phyloP scores from a whole-genome alignment of 1,140 invertebrate genomes.

The Drosophila kepulauana region DNA sequence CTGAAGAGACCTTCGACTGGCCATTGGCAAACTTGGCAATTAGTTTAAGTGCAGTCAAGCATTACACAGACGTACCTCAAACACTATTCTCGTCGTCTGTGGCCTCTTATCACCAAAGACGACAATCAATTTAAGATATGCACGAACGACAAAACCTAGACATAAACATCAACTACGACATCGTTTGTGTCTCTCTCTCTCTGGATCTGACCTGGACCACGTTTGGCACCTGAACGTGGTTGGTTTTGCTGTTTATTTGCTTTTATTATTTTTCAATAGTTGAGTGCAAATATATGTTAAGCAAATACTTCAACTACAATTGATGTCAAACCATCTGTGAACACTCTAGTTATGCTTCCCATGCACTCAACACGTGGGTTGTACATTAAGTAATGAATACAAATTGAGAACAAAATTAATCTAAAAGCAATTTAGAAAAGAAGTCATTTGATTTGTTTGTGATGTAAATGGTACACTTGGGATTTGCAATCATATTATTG shows the following conservation, averaged over 20 bases:
- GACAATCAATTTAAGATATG: conserved; percentile 33
- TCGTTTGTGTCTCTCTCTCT: neutral
- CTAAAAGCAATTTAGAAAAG: neutral
- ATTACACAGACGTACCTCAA: conserved; percentile 1
- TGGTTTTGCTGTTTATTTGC: too few species aligned
- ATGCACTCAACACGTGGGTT: neutral
- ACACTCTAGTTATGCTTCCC: conserved; percentile 14
- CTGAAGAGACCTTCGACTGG: conserved; percentile 5
- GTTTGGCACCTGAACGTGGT: neutral
- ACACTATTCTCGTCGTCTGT: conserved; percentile 17
- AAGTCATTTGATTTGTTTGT: too few species aligned
- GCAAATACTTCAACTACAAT: conserved; percentile 32
- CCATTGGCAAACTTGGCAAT: conserved; percentile 52
- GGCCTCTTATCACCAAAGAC: conserved; percentile 14
- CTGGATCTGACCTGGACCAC: conserved; percentile 3
- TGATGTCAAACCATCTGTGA: conserved; percentile 17
- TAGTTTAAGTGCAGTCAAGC: conserved; percentile 57
- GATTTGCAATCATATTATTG: too few species aligned
- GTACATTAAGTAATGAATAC: conserved; percentile 20
- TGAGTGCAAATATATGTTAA: conserved; percentile 63
- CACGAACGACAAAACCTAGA: neutral
- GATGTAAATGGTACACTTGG: too few species aligned
- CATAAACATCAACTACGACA: neutral
- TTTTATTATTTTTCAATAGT: conserved; percentile 4
- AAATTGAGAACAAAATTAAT: conserved; percentile 1